Percentiles rank a stretch among this genome's conserved stretches.
phyloP scores from a whole-genome alignment of 2,797 vertebrate species.

The Ibycter americanus region DNA sequence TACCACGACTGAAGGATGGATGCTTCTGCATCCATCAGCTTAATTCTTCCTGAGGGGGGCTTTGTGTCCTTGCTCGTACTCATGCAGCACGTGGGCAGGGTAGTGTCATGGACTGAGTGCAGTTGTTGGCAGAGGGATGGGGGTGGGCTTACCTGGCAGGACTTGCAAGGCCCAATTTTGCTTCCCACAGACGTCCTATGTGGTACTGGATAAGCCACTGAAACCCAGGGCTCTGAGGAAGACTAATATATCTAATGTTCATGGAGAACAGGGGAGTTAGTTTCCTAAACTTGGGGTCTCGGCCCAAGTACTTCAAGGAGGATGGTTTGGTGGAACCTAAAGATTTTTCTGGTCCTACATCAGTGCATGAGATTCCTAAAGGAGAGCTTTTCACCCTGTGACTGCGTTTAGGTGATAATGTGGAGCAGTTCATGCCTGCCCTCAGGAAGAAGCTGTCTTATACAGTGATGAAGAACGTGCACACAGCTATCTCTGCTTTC shows the following conservation, averaged over 20 bases:
- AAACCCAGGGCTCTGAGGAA: not conserved
- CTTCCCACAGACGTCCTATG: not conserved
- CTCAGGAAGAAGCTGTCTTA: not conserved
- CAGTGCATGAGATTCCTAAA: not conserved
- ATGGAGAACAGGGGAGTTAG: not conserved
- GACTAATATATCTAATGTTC: not conserved
- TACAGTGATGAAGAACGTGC: not conserved
- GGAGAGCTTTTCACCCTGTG: not conserved
- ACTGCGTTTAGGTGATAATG: not conserved
- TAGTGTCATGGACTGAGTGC: not conserved
- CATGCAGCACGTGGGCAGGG: not conserved
- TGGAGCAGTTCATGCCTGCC: not conserved
- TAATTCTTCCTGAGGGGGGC: not conserved
- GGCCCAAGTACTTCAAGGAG: not conserved
- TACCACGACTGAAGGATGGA: not conserved
- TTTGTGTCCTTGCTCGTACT: not conserved
- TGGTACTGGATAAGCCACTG: not conserved
- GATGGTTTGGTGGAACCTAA: not conserved
- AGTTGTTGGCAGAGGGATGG: accelerated
- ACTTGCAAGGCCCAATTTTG: not conserved
- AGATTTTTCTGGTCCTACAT: not conserved
- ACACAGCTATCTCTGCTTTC: not conserved
- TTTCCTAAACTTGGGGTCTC: not conserved
- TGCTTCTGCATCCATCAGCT: not conserved
- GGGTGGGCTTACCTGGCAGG: not conserved